These are phyloP conservation scores for Heteromyza rotundicornis DNA, from an alignment of 2,888 invertebrate genomes.

Conservation along the genomic window DNA sequence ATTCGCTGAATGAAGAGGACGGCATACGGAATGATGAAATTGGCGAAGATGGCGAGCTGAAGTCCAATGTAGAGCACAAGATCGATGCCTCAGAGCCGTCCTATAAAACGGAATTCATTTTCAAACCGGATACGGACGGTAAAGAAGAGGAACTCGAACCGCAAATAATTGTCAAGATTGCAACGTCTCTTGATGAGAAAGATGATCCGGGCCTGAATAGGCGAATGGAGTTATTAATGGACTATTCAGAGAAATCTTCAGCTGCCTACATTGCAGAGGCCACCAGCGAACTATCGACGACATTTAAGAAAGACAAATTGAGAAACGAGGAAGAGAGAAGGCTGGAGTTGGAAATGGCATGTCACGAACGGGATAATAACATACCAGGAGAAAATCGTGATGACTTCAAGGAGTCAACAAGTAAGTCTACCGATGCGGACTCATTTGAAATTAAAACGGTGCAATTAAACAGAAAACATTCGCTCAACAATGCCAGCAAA, in stretches of 20 bases:
- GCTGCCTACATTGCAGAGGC: constrained; percentile 43
- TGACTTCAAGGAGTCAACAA: constrained; percentile 42
- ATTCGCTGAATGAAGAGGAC: constrained; percentile 53
- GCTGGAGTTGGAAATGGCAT: not conserved
- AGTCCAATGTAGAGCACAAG: not conserved
- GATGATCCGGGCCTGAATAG: constrained; percentile 20
- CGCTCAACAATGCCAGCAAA: constrained; percentile 32
- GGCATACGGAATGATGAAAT: constrained; percentile 38
- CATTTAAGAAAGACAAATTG: constrained; percentile 13
- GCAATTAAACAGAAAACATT: constrained; percentile 11
- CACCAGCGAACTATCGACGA: constrained; percentile 36
- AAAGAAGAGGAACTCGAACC: not conserved
- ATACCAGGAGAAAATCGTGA: constrained; percentile 47
- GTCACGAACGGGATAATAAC: constrained; percentile 35
- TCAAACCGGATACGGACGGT: not conserved
- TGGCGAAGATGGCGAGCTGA: constrained; percentile 26
- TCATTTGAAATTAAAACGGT: not conserved
- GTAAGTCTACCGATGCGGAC: constrained; percentile 43
- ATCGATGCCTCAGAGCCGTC: not conserved
- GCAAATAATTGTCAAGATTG: not conserved
- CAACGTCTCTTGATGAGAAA: not conserved
- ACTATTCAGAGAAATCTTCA: constrained; percentile 43
- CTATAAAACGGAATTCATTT: not conserved
- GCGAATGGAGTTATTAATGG: constrained; percentile 40
- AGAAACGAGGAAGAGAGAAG: not conserved